Evolutionary conservation across 2,113 vertebrate genomes (phyloP), one percentile per base, ranked within the genome.

Genomic region (Vicugna pacos): DNA sequence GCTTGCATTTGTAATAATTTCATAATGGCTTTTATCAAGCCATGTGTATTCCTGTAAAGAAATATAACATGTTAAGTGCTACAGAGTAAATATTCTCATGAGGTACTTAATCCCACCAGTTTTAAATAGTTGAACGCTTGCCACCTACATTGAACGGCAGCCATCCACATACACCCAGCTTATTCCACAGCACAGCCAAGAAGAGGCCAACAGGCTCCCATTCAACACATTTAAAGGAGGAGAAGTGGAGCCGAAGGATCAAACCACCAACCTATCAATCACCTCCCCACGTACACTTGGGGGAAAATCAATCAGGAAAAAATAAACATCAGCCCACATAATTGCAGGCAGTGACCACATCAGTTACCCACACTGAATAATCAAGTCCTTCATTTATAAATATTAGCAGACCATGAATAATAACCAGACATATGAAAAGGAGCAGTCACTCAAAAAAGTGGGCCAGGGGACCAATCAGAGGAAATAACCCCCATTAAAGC

Each of bases 1-100:
- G 99, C 99, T 97, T 99, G 99, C 97, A 99, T 99, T 92, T 99
- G 99, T 32, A 99, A 98, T 89, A 99, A 98, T 89, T 98, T 99
- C 83, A 98, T 98, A 72, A 99, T 97, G 70, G 99, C 98, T 98
- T 99, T 99, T 30, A 99, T 97, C 95, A 99, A 98, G n/a, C 99
- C 99, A 20, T 99, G 99, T 35, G 99, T 98, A 92, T 99, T 99
- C 94, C 99, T 99, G 98, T 94, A 62, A 93, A 98, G n/a, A 98
- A 84, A 94, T 92, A 91, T 54, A 54, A 83, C 97, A 98, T 97
- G 72, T 58, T 93, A 92, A 96, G 93, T 89, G 48, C 80, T 42
- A 86, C 4, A 75, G 52, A 95, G 50, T 92, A 26, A 91, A 79
- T 82, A 93, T 52, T 75, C n/a, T 89, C 89, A 89, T 22, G 32